These are phyloP conservation scores for Tychaedon coryphoeus DNA, from an alignment of 2,113 vertebrate genomes.

Conservation along the genomic window DNA sequence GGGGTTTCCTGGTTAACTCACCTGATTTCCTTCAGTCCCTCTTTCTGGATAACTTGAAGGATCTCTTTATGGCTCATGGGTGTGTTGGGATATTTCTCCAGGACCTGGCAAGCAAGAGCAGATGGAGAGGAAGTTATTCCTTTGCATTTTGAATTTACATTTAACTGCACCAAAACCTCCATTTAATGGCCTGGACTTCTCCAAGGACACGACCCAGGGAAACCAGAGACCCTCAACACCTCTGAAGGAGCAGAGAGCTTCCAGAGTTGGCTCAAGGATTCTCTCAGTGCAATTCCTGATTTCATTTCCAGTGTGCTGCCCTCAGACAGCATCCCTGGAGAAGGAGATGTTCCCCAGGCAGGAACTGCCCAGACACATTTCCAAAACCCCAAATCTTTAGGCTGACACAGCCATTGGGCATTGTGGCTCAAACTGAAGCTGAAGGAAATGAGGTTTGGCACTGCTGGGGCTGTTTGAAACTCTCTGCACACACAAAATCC, in stretches of 20 bases:
- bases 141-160: neutral
- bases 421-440: rapidly evolving
- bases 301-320: neutral
- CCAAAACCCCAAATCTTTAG: rapidly evolving
- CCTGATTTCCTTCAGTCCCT: conserved; percentile 97
- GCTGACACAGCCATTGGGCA: rapidly evolving
- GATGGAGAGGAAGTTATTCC: neutral
- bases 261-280: too few relatives aligned
- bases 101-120: conserved; percentile 78
- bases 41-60: conserved; percentile 96
- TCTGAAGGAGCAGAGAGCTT: too few relatives aligned
- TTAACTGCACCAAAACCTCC: neutral
- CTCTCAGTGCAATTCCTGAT: neutral
- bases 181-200: neutral
- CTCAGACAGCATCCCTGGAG: too few relatives aligned
- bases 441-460: neutral
- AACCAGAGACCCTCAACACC: too few relatives aligned
- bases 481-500: rapidly evolving
- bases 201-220: neutral
- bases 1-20: conserved; percentile 50
- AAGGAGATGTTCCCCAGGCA: rapidly evolving
- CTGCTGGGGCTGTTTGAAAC: neutral
- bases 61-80: conserved; percentile 99
- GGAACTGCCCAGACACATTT: rapidly evolving
- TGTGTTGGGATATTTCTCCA: conserved; percentile 98